Conservation (phyloP, 2,888 invertebrate species). For the Pasiphila rectangulata region DNA sequence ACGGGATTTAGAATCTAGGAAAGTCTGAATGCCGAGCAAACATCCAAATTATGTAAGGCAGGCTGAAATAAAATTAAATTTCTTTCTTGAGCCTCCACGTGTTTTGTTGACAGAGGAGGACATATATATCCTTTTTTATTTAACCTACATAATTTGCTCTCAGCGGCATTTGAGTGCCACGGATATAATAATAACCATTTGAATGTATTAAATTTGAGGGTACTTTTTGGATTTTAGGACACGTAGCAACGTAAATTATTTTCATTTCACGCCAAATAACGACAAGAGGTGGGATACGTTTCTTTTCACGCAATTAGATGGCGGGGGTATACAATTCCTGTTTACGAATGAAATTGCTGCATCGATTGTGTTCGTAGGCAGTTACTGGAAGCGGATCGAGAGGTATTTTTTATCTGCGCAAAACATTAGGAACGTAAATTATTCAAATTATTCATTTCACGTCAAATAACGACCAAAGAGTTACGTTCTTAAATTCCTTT, state of each 20-base stretch:
- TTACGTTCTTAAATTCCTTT: too few species aligned
- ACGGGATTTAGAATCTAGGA: constrained; percentile 14
- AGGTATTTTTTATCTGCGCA: too few species aligned
- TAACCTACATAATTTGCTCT: constrained; percentile 38
- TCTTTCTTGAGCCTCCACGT: constrained; percentile 25
- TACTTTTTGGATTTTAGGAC: neutral
- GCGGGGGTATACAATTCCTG: constrained; percentile 42
- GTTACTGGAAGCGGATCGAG: too few species aligned
- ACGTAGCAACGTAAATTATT: constrained; percentile 38
- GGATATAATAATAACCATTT: constrained; percentile 47
- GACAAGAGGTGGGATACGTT: constrained; percentile 45
- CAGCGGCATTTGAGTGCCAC: constrained; percentile 43
- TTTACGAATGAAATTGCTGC: constrained; percentile 47
- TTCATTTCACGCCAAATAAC: constrained; percentile 56
- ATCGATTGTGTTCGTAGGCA: constrained; percentile 38
- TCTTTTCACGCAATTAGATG: constrained; percentile 29
- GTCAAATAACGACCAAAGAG: too few species aligned
- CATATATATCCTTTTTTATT: constrained; percentile 28
- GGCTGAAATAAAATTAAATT: constrained; percentile 35
- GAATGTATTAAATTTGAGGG: constrained; percentile 49
- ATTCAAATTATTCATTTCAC: too few species aligned
- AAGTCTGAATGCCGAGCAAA: constrained; percentile 26
- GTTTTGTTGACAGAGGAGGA: constrained; percentile 35
- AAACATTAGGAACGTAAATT: too few species aligned
- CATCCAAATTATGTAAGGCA: constrained; percentile 32